phyloP scores from a whole-genome alignment of 2,888 invertebrate species.

The Melinaea marsaeus region DNA sequence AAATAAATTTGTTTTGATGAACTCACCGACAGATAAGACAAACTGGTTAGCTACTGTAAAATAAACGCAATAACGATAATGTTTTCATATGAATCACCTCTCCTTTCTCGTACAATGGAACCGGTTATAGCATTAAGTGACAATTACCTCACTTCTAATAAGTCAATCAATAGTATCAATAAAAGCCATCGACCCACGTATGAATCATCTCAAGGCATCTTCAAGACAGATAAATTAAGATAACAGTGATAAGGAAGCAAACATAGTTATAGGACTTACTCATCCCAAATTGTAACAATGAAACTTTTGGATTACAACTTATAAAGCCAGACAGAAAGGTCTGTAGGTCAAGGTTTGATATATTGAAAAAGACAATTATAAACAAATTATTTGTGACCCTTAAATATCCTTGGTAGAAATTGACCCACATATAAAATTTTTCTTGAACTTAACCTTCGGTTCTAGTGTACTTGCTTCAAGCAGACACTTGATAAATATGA shows the following conservation, averaged over 20 bases:
- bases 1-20: not conserved
- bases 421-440: no score
- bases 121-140: constrained; percentile 12
- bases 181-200: constrained; percentile 13
- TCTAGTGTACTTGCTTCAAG: no score
- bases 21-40: not conserved
- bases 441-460: no score
- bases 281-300: not conserved
- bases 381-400: no score
- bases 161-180: constrained; percentile 14
- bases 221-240: constrained; percentile 30
- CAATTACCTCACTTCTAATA: constrained; percentile 12
- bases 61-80: not conserved
- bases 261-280: constrained; percentile 28
- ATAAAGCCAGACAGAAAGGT: constrained; percentile 10
- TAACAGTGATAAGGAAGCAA: constrained; percentile 36
- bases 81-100: not conserved
- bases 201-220: constrained; percentile 32
- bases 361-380: not conserved
- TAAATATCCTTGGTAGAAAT: no score
- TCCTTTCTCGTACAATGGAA: constrained; percentile 3
- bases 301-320: not conserved
- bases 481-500: no score
- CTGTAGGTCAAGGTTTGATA: constrained; percentile 18
- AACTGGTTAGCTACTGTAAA: not conserved